A percentile compares a stretch with the other conserved stretches of the same genome.
Evolutionary conservation across 2,113 vertebrate genomes (phyloP).

Genomic region (Sporophila hypoxantha): DNA sequence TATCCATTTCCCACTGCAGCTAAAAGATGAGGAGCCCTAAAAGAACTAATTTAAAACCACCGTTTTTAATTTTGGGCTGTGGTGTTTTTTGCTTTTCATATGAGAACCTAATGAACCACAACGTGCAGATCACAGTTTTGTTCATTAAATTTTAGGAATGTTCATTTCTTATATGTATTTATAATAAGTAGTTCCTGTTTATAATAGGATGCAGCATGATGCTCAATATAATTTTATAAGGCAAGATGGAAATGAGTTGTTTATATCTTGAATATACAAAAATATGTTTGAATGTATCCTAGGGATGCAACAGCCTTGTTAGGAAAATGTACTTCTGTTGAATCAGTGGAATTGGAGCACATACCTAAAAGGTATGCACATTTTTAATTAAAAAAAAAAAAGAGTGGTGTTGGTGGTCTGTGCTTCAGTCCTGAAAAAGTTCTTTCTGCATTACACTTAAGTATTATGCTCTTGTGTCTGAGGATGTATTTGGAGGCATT

Average conservation of each 20-base stretch:
- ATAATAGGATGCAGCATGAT: not conserved
- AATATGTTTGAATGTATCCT: not conserved
- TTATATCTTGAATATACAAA: not conserved
- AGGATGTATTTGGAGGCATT: not conserved
- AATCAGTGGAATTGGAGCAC: not conserved
- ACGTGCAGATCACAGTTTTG: not conserved
- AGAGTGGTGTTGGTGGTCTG: accelerated
- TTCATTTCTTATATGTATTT: not conserved
- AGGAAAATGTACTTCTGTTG: not conserved
- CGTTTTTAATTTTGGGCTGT: not conserved
- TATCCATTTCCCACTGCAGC: not conserved
- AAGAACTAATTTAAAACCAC: not conserved
- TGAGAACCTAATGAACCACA: not conserved
- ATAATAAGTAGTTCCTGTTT: not conserved
- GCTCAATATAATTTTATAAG: not conserved
- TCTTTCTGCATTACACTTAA: not conserved
- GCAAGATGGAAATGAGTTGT: not conserved
- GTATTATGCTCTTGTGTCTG: not conserved
- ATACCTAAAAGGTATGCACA: accelerated
- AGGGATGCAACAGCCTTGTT: not conserved
- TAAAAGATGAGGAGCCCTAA: not conserved
- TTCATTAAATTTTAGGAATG: not conserved
- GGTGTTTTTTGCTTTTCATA: not conserved
- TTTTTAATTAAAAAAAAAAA: not conserved
- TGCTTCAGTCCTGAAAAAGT: not conserved